Evolutionary conservation across 23 tunicate species (phyloP).

Genomic region (Diplosoma virens): DNA sequence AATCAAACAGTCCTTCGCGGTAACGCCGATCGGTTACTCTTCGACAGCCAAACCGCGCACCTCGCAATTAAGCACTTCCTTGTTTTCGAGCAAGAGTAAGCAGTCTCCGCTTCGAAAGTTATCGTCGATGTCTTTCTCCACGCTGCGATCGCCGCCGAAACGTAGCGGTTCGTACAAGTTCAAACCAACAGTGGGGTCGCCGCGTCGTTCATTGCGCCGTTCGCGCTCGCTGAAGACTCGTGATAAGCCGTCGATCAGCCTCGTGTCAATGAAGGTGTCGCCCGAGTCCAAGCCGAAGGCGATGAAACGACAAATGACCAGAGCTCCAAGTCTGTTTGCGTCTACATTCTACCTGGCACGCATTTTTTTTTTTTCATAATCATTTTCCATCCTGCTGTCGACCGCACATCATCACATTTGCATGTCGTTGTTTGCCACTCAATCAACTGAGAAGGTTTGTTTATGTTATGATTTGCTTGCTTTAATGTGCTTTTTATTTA

Average conservation of each 20-base stretch:
- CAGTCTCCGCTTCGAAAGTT: slow-evolving; percentile 46
- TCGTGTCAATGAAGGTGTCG: slow-evolving; percentile 38
- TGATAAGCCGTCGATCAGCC: slow-evolving; percentile 17
- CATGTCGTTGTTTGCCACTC: no score
- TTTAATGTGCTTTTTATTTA: no score
- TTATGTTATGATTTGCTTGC: no score
- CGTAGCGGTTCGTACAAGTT: slow-evolving; percentile 56
- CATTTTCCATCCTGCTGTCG: no score
- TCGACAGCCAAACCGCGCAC: no score
- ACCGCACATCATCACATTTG: no score
- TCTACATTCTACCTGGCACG: no score
- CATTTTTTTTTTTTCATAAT: no score
- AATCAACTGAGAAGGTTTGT: no score
- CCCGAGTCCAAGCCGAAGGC: background rate
- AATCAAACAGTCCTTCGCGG: background rate
- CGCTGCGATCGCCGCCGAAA: slow-evolving; percentile 47
- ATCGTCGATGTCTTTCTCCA: slow-evolving; percentile 40
- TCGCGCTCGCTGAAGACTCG: slow-evolving; percentile 28
- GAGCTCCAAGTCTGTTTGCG: slow-evolving; percentile 32
- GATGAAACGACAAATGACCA: background rate
- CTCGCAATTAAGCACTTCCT: no score
- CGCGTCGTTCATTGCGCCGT: slow-evolving; percentile 35
- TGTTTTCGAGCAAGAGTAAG: background rate
- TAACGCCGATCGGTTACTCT: no score
- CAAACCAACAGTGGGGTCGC: background rate